Evolutionary conservation across 2,888 invertebrate genomes (phyloP), one percentile per base, ranked within the genome.

Genomic region (Metalampra italica): DNA sequence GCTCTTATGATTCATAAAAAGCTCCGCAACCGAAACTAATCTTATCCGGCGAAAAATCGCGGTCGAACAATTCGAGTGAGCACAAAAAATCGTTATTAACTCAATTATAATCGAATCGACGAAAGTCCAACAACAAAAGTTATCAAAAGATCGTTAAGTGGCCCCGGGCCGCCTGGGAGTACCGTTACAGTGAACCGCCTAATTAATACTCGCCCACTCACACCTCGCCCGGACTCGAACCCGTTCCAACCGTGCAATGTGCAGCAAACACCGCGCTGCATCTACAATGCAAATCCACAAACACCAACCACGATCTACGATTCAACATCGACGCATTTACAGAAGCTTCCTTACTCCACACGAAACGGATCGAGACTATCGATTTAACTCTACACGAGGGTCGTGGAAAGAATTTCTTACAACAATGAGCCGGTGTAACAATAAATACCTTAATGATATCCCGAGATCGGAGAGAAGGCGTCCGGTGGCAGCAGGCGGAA

Each of bases 371-470:
- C 72, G 66, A 68, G 75, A 68, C 83, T 82, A 88, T 88, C 82
- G 88, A 89, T 88, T 85, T 69, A 83, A 81, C 78, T 82, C 71
- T 62, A 78, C 75, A 79, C 77, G 75, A 78, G 78, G 77, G 74
- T 74, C 77, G 76, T 74, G 74, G 78, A 84, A 87, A 85, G 82
- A 84, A 85, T 85, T 83, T 79, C 83, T 82, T 85, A 85, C 78
- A 88, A 88, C 89, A 88, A 89, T 88, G 84, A 86, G 75, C 78
- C 82, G 81, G 84, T 86, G 86, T 87, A 81, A 89, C 89, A 88
- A 88, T 88, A 89, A 88, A 89, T 89, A 89, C 89, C 89, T 88
- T 88, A 88, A 88, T 89, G 89, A 87, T 89, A 89, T 88, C 89
- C 88, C 79, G 78, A 82, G 88, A 85, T 80, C 82, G 73, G 78